A percentile compares a stretch with the other conserved stretches of the same genome.
Conservation (phyloP, 2,888 invertebrate species). For the Brassicogethes aeneus region DNA sequence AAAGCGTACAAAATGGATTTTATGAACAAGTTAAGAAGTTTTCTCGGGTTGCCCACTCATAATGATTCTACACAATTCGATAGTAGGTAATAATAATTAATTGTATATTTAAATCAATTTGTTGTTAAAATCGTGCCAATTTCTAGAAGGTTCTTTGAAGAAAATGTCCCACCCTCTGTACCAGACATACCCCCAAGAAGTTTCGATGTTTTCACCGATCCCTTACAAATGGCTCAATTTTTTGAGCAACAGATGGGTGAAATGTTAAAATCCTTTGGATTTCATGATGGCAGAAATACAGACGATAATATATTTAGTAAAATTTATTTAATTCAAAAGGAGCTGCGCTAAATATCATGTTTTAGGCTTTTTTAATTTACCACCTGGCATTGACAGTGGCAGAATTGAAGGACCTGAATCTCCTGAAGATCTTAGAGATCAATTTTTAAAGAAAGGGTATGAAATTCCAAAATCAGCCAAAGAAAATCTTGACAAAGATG, state of each 20-base stretch:
- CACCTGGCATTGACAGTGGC: constrained; percentile 13
- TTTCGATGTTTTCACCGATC: constrained; percentile 50
- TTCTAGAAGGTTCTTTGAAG: not conserved
- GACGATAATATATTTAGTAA: constrained; percentile 12
- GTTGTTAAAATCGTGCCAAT: not conserved
- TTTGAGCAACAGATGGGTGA: constrained; percentile 53
- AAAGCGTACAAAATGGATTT: not conserved
- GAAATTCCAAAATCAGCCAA: constrained; percentile 24
- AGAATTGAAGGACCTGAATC: constrained; percentile 5
- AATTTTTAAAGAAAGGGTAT: constrained; percentile 47
- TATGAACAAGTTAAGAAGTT: not conserved
- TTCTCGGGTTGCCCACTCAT: not conserved
- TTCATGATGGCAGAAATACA: constrained; percentile 16
- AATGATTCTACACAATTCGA: not conserved
- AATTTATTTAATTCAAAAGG: too few relatives aligned
- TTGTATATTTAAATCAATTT: not conserved
- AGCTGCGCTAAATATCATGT: not conserved
- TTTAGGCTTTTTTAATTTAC: constrained; percentile 10
- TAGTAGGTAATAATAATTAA: not conserved
- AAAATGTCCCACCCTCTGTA: not conserved
- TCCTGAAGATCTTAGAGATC: constrained; percentile 39
- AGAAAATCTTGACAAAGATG: constrained; percentile 22
- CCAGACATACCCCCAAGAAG: constrained; percentile 11
- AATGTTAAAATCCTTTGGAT: constrained; percentile 45
- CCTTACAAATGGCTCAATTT: constrained; percentile 50